Evolutionary conservation across 1,140 invertebrate genomes (phyloP).

Genomic region (Eulimnadia texana): DNA sequence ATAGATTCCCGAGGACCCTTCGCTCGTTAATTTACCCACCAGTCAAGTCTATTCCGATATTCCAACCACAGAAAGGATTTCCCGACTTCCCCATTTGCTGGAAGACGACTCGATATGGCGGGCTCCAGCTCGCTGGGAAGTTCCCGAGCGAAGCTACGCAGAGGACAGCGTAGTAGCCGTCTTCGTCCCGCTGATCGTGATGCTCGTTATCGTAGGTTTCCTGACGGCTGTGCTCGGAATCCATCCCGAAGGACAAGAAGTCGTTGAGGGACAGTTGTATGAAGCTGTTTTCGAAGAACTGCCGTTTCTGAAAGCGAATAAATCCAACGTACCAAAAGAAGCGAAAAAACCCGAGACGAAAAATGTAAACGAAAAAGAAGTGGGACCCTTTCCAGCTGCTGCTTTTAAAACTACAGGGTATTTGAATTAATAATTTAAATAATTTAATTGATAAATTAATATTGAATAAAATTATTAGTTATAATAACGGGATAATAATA

Average conservation of each 20-base stretch:
- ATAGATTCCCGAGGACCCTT: background rate
- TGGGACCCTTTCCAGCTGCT: too few species aligned
- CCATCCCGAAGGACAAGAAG: slow-evolving; percentile 47
- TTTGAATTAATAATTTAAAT: too few species aligned
- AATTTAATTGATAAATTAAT: too few species aligned
- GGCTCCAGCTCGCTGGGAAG: slow-evolving; percentile 29
- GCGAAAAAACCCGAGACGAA: background rate
- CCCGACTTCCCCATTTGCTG: background rate
- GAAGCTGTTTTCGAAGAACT: slow-evolving; percentile 14
- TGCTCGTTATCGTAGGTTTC: slow-evolving; percentile 46
- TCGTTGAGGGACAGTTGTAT: slow-evolving; percentile 9
- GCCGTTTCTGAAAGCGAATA: slow-evolving; percentile 4
- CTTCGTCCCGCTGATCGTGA: slow-evolving; percentile 47
- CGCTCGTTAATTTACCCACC: background rate
- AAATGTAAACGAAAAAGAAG: background rate
- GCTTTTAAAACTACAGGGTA: too few species aligned
- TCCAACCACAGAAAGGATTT: background rate
- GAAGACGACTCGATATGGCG: background rate
- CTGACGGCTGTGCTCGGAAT: slow-evolving; percentile 59
- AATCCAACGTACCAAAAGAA: background rate
- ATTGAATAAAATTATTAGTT: too few species aligned
- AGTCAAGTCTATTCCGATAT: background rate
- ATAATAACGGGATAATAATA: too few species aligned
- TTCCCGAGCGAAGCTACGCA: slow-evolving; percentile 53
- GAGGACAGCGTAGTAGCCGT: slow-evolving; percentile 53